Evolutionary conservation across 1,140 invertebrate genomes (phyloP).

Genomic region (Drosophila ohnishii): DNA sequence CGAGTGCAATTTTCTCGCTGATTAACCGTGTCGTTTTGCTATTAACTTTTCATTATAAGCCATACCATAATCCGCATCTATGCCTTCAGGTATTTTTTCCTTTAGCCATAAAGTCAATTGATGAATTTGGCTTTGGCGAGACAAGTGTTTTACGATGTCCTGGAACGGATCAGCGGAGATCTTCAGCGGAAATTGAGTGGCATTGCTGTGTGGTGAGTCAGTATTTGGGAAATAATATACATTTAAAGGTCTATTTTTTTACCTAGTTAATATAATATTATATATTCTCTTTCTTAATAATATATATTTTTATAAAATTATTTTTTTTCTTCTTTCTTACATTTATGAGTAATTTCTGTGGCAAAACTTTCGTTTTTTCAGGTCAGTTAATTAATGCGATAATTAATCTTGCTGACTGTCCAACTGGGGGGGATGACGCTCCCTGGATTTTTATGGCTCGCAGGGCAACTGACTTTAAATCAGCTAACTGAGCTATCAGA

Average conservation of each 20-base stretch:
- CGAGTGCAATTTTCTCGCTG: slow-evolving; percentile 68
- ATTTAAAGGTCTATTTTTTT: neutral
- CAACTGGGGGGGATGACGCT: slow-evolving; percentile 30
- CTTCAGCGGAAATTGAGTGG: slow-evolving; percentile 29
- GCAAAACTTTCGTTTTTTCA: slow-evolving; percentile 76
- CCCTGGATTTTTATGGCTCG: slow-evolving; percentile 41
- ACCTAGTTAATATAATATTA: neutral
- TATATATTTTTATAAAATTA: too few relatives aligned
- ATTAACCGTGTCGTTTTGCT: slow-evolving; percentile 76
- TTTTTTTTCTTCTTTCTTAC: too few relatives aligned
- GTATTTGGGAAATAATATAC: neutral
- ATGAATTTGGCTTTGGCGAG: slow-evolving; percentile 49
- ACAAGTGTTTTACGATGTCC: slow-evolving; percentile 39
- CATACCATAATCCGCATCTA: slow-evolving; percentile 22
- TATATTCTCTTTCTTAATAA: neutral
- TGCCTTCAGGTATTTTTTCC: slow-evolving; percentile 38
- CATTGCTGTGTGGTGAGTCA: slow-evolving; percentile 35
- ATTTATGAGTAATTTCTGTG: slow-evolving; percentile 31
- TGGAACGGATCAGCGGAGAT: slow-evolving; percentile 26
- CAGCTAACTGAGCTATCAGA: slow-evolving; percentile 77
- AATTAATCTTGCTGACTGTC: slow-evolving; percentile 73
- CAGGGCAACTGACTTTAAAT: slow-evolving; percentile 62
- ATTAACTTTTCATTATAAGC: slow-evolving; percentile 75
- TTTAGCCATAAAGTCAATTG: slow-evolving; percentile 55
- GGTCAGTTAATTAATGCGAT: slow-evolving; percentile 79